Base-by-base conservation (phyloP, 2,113 vertebrate genomes). In the Gopherus flavomarginatus region DNA sequence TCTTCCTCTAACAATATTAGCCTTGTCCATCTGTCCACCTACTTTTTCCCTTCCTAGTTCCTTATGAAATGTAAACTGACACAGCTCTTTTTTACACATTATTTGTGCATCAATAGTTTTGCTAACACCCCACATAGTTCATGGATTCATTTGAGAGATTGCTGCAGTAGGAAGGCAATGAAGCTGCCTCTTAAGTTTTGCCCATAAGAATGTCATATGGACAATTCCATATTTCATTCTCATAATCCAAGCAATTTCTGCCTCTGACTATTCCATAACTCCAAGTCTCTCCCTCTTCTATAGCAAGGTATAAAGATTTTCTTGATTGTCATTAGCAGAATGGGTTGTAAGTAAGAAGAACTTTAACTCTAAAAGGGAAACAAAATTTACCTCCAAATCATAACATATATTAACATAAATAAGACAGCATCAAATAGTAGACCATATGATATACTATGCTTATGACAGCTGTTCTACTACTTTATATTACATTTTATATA, bases 191-290 rank as follows among this genome's bases (percentile, higher is more conserved):
- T 11, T 56, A 17, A 81, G 6, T 96, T 94, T 38, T 86, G 62
- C 29, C 44, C 24, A 56, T 42, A 26, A 90, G 5, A 47, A 3
- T 54, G 13, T 59, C 59, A 38, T 2, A 65, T 1, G 77, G 38
- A 87, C 13, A 81, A 47, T 5, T n/a, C 27, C 2, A 1, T 72
- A 87, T 50, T 94, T 19, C 5, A 19, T 77, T 87, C 19, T 42
- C 35, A 78, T 24, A 94, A 3, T 11, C 83, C 8, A 1, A 31
- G 3, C 5, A 44, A 44, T 80, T 79, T 87, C 92, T 84, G 12
- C 2, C 21, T 86, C 86, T 44, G 29, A 94, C 44, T 86, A 7
- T 49, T 52, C 0, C 0, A 14, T 19, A 54, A n/a, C 0, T 56
- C 13, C 52, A 91, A 47, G 81, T 53, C 56, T 82, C 8, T 6